Evolutionary conservation across 2,888 invertebrate genomes (phyloP).

Genomic region (Zygothrica quintamaculata): DNA sequence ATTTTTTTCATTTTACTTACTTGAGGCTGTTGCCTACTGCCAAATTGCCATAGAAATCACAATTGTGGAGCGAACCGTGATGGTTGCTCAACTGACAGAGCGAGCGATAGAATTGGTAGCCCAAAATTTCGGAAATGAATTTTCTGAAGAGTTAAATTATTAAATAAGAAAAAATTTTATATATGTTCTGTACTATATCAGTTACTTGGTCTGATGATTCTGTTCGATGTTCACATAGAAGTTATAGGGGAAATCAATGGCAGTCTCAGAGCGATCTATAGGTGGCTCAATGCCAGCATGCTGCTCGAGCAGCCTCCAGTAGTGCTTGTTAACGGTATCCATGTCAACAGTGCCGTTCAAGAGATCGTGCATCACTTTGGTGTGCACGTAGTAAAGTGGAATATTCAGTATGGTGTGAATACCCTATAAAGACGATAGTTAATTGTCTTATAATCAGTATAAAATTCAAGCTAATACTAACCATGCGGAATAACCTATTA

Average conservation of each 20-base stretch:
- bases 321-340: slow-evolving; percentile 88
- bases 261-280: slow-evolving; percentile 87
- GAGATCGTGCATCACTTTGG: slow-evolving; percentile 89
- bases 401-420: slow-evolving; percentile 89
- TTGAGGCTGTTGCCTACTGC: slow-evolving; percentile 90
- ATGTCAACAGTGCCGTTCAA: slow-evolving; percentile 87
- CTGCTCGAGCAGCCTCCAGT: slow-evolving; percentile 87
- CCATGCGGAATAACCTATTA: slow-evolving; percentile 83
- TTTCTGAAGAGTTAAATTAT: slow-evolving; percentile 85
- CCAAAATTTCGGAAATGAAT: slow-evolving; percentile 91
- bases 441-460: too few species aligned
- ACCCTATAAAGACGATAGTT: slow-evolving; percentile 85
- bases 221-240: slow-evolving; percentile 86
- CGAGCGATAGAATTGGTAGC: slow-evolving; percentile 91
- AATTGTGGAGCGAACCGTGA: slow-evolving; percentile 90
- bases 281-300: slow-evolving; percentile 89
- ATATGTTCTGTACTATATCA: not conserved
- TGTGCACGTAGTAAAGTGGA: slow-evolving; percentile 89
- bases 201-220: slow-evolving; percentile 82
- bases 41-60: slow-evolving; percentile 92
- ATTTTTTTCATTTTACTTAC: slow-evolving; percentile 69
- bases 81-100: slow-evolving; percentile 91
- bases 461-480: slow-evolving; percentile 31
- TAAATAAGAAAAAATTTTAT: not conserved
- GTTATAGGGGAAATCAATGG: slow-evolving; percentile 91